Evolutionary conservation across 2,113 vertebrate genomes (phyloP).

Genomic region (Alosa alosa): DNA sequence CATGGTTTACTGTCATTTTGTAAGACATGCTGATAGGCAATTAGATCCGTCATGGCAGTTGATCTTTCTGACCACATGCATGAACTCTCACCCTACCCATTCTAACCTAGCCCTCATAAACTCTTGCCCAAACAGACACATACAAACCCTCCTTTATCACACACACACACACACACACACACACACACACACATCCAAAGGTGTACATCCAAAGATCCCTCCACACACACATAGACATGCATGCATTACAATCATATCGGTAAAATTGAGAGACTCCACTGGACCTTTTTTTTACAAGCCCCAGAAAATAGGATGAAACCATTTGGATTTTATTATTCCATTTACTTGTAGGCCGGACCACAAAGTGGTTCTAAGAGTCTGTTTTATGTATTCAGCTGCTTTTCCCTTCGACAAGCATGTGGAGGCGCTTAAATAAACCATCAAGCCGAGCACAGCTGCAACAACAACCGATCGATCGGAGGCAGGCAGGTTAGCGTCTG

Average conservation of each 20-base stretch:
- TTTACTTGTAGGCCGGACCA: conserved; percentile 96
- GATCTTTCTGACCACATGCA: neutral
- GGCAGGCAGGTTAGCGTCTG: conserved; percentile 90
- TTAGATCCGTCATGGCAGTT: neutral
- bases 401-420: conserved; percentile 94
- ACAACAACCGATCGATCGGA: conserved; percentile 95
- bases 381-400: conserved; percentile 99
- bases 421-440: conserved; percentile 98
- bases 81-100: neutral
- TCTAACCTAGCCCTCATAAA: neutral
- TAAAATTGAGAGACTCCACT: conserved; percentile 79
- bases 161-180: conserved; percentile 20
- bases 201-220: conserved; percentile 40
- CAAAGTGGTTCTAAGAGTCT: conserved; percentile 97
- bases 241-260: conserved; percentile 78
- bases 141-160: conserved; percentile 7
- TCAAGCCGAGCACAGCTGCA: conserved; percentile 94
- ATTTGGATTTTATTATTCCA: conserved; percentile 99
- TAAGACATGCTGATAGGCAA: neutral
- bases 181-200: conserved; percentile 24
- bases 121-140: neutral
- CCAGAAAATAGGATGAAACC: conserved; percentile 97
- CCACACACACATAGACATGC: conserved; percentile 45
- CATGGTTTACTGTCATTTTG: neutral
- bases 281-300: conserved; percentile 81